phyloP scores from a whole-genome alignment of 1,140 invertebrate species.

The Drosophila pandora region DNA sequence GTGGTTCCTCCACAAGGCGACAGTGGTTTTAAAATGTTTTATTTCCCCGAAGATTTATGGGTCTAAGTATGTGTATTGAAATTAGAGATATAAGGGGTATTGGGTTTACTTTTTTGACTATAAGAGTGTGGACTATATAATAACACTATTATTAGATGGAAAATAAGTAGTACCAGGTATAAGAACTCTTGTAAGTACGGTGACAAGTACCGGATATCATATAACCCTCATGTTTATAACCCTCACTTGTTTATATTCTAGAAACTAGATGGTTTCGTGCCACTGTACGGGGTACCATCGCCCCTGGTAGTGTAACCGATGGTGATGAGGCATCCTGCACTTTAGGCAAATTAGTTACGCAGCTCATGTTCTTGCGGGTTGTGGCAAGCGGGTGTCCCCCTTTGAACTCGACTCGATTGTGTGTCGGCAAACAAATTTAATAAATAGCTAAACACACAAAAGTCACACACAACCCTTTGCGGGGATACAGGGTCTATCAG shows the following conservation, averaged over 20 bases:
- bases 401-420: conserved; percentile 14
- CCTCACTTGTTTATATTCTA: no score
- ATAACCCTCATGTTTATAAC: background rate
- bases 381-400: conserved; percentile 19
- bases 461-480: conserved; percentile 80
- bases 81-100: no score
- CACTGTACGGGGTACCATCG: conserved; percentile 2
- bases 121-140: no score
- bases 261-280: conserved; percentile 26
- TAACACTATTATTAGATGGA: no score
- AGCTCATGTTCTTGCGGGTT: conserved; percentile 70
- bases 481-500: conserved; percentile 1
- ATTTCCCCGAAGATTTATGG: background rate
- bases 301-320: conserved; percentile 33
- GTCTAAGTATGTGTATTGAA: no score
- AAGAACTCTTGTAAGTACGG: no score
- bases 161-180: no score
- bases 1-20: conserved; percentile 24
- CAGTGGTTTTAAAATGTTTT: conserved; percentile 40
- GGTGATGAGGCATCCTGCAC: conserved; percentile 75
- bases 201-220: background rate
- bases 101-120: no score
- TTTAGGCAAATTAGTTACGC: conserved; percentile 81
- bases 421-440: conserved; percentile 77
- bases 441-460: conserved; percentile 79